These are phyloP conservation scores for Rhombomys opimus DNA, from an alignment of 2,113 vertebrate species.

Conservation along the genomic window DNA sequence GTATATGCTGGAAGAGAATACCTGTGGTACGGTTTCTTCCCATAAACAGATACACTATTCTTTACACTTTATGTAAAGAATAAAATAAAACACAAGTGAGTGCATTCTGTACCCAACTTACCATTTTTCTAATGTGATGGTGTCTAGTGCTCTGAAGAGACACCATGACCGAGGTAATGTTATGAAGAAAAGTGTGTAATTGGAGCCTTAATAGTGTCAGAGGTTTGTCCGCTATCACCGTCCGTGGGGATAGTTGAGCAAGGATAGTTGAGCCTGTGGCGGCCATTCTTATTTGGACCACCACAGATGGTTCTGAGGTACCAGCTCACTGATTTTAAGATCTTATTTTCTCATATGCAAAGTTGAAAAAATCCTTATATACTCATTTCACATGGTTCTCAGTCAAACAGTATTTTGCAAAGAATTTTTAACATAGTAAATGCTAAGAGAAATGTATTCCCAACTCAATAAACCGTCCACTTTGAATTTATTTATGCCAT, in stretches of 20 bases:
- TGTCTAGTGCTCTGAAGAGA: background rate
- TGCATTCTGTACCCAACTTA: background rate
- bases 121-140: background rate
- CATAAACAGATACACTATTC: background rate
- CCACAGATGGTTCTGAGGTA: background rate
- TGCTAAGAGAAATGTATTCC: background rate
- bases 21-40: background rate
- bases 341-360: background rate
- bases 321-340: background rate
- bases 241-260: no score
- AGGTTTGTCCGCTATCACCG: background rate
- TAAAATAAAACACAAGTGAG: background rate
- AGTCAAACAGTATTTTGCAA: slow-evolving; percentile 24
- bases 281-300: background rate
- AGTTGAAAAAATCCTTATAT: slow-evolving; percentile 11
- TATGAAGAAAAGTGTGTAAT: background rate
- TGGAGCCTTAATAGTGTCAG: background rate
- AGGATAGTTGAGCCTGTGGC: no score
- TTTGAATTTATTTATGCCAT: slow-evolving; percentile 40
- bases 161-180: background rate
- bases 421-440: slow-evolving; percentile 43
- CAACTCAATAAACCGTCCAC: background rate
- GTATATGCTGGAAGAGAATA: background rate
- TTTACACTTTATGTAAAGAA: slow-evolving; percentile 44
- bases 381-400: background rate